A percentile compares a stretch with the other conserved stretches of the same genome.
Conservation (phyloP, 1,140 invertebrate species). For the Procambarus clarkii region DNA sequence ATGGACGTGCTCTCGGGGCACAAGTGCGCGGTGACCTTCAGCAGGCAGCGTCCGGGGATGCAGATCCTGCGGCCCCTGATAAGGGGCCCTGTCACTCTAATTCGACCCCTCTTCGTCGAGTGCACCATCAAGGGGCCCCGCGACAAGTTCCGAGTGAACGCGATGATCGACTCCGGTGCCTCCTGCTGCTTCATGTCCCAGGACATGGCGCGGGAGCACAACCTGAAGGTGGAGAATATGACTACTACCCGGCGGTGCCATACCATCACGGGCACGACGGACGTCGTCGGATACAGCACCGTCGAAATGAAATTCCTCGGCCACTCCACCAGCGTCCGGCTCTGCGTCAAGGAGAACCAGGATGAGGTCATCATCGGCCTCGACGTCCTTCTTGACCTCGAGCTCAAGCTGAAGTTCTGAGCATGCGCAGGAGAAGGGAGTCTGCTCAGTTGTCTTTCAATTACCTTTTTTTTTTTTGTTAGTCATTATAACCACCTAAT, state of each 20-base stretch:
- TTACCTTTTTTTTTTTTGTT: no score
- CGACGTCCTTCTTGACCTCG: not conserved
- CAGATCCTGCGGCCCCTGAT: not conserved
- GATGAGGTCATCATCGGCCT: not conserved
- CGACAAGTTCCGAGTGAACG: not conserved
- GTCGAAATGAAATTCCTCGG: constrained; percentile 12
- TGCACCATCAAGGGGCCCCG: not conserved
- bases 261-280: constrained; percentile 16
- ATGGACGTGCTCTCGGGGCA: constrained; percentile 1
- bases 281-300: not conserved
- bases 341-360: not conserved
- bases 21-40: not conserved
- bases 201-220: not conserved
- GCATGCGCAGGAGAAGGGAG: no score
- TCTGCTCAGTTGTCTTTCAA: no score
- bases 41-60: not conserved
- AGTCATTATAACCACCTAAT: no score
- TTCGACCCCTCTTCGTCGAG: not conserved
- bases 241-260: no score
- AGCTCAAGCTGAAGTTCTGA: not conserved
- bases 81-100: not conserved
- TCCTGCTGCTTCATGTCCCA: constrained; percentile 30
- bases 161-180: constrained; percentile 26
- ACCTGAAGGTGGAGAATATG: not conserved
- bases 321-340: not conserved